phyloP scores from a whole-genome alignment of 2,797 vertebrate genomes.

The Notolabrus celidotus region DNA sequence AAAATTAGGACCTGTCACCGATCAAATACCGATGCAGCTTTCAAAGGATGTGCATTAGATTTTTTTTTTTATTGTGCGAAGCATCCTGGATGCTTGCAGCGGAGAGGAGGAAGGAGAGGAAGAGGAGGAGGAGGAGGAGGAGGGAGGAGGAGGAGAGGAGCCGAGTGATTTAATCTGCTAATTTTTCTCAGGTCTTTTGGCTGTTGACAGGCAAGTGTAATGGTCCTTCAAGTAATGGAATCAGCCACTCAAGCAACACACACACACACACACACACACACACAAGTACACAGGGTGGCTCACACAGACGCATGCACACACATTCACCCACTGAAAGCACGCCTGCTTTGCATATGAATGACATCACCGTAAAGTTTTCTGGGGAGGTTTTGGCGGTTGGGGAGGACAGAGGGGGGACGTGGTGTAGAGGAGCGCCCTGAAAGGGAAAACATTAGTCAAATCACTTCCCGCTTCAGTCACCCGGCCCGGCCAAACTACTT shows the following conservation, averaged over 20 bases:
- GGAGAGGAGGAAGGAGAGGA: not conserved
- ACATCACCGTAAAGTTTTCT: conserved; percentile 78
- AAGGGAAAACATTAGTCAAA: conserved; percentile 80
- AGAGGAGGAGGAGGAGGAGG: conserved; percentile 3
- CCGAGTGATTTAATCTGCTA: conserved; percentile 80
- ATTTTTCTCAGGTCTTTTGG: conserved; percentile 83
- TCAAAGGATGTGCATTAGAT: conserved; percentile 33
- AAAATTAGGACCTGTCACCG: conserved; percentile 57
- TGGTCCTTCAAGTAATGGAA: conserved; percentile 86
- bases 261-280: conserved; percentile 55
- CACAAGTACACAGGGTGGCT: conserved; percentile 34
- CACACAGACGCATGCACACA: conserved; percentile 38
- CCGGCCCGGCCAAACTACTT: conserved; percentile 69
- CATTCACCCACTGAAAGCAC: conserved; percentile 72
- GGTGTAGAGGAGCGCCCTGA: conserved; percentile 52
- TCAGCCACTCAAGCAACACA: conserved; percentile 84
- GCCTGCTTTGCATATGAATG: conserved; percentile 84
- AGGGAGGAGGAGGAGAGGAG: conserved; percentile 36
- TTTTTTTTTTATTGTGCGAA: conserved; percentile 31
- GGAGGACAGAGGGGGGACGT: conserved; percentile 52
- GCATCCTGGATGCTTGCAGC: no score
- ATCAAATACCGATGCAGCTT: conserved; percentile 41
- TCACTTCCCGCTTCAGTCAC: conserved; percentile 76
- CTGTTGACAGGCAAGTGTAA: conserved; percentile 84
- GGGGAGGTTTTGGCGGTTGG: conserved; percentile 70